A percentile compares a stretch with the other conserved stretches of the same genome.
These are phyloP conservation scores for Agapornis canus DNA, from an alignment of 2,797 vertebrate genomes.

Conservation along the genomic window DNA sequence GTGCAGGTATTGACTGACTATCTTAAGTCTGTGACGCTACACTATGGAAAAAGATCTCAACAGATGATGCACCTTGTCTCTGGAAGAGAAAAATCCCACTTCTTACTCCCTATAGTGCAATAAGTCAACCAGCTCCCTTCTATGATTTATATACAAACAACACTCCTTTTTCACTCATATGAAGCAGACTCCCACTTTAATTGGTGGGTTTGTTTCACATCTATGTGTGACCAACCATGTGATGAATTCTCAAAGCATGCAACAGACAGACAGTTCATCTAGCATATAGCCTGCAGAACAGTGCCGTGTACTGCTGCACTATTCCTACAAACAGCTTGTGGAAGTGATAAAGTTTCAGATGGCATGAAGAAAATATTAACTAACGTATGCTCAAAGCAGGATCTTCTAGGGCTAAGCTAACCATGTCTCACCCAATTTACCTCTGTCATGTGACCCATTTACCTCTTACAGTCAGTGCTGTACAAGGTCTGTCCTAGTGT, in stretches of 20 bases:
- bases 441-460: neutral
- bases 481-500: neutral
- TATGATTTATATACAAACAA: neutral
- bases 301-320: accelerated
- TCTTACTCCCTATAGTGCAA: neutral
- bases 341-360: neutral
- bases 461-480: neutral
- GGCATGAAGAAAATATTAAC: neutral
- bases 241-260: neutral
- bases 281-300: neutral
- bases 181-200: neutral
- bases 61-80: neutral
- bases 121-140: neutral
- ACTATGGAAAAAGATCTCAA: neutral
- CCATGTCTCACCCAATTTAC: neutral
- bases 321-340: neutral
- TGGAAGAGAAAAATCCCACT: neutral
- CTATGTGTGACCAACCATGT: neutral
- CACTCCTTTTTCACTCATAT: neutral
- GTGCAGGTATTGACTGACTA: neutral
- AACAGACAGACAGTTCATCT: neutral
- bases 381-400: neutral
- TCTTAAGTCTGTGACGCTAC: neutral
- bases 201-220: neutral
- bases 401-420: neutral